Evolutionary conservation across 1,140 invertebrate genomes (phyloP).

Genomic region (Rhysida immarginata): DNA sequence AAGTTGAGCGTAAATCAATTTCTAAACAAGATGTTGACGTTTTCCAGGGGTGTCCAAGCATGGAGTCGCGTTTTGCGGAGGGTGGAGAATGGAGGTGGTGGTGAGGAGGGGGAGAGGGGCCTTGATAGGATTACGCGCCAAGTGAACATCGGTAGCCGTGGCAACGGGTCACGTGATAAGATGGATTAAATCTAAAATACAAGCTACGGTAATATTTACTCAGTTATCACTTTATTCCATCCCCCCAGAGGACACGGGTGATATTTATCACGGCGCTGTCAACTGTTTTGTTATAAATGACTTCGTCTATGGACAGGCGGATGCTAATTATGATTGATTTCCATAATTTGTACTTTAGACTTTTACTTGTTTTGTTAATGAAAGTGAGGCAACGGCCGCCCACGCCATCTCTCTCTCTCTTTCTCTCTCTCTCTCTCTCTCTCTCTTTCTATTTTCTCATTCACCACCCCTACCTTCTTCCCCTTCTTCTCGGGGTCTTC

Average conservation of each 20-base stretch:
- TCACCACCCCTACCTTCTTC: too few species aligned
- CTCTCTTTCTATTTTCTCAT: too few species aligned
- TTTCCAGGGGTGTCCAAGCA: too few species aligned
- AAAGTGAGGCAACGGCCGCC: too few species aligned
- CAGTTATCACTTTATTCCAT: slow-evolving; percentile 3
- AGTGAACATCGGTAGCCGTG: not conserved
- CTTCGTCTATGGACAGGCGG: not conserved
- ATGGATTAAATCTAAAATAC: slow-evolving; percentile 1
- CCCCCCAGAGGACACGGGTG: not conserved
- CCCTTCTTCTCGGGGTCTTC: too few species aligned
- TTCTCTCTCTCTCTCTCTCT: too few species aligned
- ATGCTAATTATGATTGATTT: slow-evolving; percentile 3
- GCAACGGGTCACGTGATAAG: slow-evolving; percentile 1
- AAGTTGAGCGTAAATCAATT: not conserved
- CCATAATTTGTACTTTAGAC: not conserved
- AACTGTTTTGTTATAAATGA: not conserved
- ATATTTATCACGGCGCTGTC: slow-evolving; percentile 4
- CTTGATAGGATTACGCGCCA: not conserved
- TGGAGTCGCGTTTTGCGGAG: too few species aligned
- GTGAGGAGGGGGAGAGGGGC: too few species aligned
- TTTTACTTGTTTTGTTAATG: slow-evolving; percentile 2
- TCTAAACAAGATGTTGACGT: not conserved
- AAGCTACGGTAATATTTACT: not conserved
- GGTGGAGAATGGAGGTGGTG: too few species aligned
- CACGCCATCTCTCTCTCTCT: too few species aligned